Conservation (phyloP, 1,140 invertebrate genomes). For the Temnothorax curvispinosus region DNA sequence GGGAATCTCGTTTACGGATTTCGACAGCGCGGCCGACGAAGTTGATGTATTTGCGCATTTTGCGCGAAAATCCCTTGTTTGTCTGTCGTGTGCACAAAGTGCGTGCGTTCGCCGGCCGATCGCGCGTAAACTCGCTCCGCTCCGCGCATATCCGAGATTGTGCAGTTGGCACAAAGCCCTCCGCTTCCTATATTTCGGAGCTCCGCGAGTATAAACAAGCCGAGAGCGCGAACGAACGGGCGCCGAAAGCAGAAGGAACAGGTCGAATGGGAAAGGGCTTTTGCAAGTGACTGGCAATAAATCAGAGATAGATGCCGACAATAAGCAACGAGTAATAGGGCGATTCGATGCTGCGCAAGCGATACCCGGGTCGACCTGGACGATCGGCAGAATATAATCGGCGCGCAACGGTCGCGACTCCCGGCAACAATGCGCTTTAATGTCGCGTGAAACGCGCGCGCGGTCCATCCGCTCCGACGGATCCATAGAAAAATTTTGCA, state of each 20-base stretch:
- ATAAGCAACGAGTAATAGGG: constrained; percentile 57
- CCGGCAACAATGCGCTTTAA: constrained; percentile 60
- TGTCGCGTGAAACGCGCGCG: constrained; percentile 51
- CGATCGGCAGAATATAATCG: constrained; percentile 44
- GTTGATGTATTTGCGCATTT: constrained; percentile 25
- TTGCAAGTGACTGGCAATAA: constrained; percentile 55
- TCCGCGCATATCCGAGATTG: background rate
- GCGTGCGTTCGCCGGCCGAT: background rate
- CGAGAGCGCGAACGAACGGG: background rate
- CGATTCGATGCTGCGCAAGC: constrained; percentile 14
- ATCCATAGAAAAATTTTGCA: constrained; percentile 60
- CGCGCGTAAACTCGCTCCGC: constrained; percentile 9
- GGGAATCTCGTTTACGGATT: background rate
- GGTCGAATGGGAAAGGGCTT: background rate
- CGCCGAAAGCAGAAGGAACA: background rate
- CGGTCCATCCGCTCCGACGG: constrained; percentile 3
- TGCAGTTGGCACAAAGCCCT: constrained; percentile 36
- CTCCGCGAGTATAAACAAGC: constrained; percentile 25
- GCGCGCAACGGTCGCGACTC: constrained; percentile 46
- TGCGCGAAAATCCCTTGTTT: constrained; percentile 36
- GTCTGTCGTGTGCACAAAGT: constrained; percentile 11
- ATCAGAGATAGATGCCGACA: constrained; percentile 32
- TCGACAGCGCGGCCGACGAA: background rate
- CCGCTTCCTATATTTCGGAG: constrained; percentile 3
- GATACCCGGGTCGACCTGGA: background rate